Percentiles rank a stretch among this genome's conserved stretches.
Evolutionary conservation across 1,140 invertebrate species (phyloP).

Genomic region (Teleopsis dalmanni): DNA sequence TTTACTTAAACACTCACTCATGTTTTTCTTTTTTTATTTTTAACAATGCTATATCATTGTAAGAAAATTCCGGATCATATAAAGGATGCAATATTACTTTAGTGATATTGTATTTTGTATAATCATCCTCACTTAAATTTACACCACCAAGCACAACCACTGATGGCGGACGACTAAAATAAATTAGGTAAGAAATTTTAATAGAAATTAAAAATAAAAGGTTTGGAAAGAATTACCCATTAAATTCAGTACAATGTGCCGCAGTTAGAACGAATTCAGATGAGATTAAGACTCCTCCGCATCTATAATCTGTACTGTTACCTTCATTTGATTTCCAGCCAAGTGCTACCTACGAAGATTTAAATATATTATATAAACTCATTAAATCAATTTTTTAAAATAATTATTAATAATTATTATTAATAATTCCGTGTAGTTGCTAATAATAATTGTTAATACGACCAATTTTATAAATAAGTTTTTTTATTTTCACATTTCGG

Average conservation of each 20-base stretch:
- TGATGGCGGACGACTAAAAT: neutral
- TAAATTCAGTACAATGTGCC: constrained; percentile 44
- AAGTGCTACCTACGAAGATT: constrained; percentile 9
- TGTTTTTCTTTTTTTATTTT: constrained; percentile 17
- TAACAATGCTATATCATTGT: constrained; percentile 46
- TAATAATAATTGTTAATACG: too few relatives aligned
- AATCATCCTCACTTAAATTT: neutral
- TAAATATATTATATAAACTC: too few relatives aligned
- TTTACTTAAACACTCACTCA: too few relatives aligned
- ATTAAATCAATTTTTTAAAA: too few relatives aligned
- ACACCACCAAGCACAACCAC: constrained; percentile 6
- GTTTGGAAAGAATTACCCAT: constrained; percentile 1
- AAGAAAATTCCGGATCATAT: constrained; percentile 43
- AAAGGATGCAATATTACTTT: constrained; percentile 46
- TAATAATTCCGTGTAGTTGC: too few relatives aligned
- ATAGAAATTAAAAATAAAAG: neutral
- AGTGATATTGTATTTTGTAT: constrained; percentile 28
- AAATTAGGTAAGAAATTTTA: neutral
- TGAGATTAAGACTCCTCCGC: constrained; percentile 3
- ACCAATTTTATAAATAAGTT: too few relatives aligned
- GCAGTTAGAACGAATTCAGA: constrained; percentile 48
- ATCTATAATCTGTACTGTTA: neutral
- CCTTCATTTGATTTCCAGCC: neutral
- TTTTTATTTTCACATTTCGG: too few relatives aligned
- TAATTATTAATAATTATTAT: too few relatives aligned